Base-by-base conservation (phyloP, 30 jellyfish, hydroid and myxozoan species). In the Pseudorhiza aurosa region DNA sequence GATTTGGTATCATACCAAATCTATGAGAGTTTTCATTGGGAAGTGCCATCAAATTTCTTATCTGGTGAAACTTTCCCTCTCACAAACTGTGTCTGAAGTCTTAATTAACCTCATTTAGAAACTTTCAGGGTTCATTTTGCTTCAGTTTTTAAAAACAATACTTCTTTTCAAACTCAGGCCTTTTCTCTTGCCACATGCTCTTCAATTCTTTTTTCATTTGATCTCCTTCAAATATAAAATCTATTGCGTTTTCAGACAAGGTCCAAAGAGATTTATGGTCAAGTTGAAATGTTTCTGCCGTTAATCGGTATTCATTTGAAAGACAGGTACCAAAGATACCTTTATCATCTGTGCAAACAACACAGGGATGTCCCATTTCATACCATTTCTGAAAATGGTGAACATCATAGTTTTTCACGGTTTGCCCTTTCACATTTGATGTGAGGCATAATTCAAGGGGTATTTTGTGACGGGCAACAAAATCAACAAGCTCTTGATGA, bases 271-370 rank as follows among this genome's bases (percentile, higher is more conserved):
- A 71, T 22, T 73, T 37, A 12, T 18, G 12, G 27, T 67, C 69
- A 2, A 73, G 74, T 35, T 63, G 59, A 19, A 85, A 85, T 4
- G 64, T 7, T 42, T 72, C 45, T 21, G 78, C 85, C 12, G 88
- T 90, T 24, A 72, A 26, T 24, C 33, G 64, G 68, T 85, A 85
- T 45, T 85, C 96, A 10, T 63, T 42, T 40, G 96, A 58, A 32
- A 87, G 81, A 39, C 71, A 69, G 18, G 85, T 80, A 28, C 57
- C 45, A 51, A 72, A 88, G 7, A 72, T 65, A 68, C 97, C 97
- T 60, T 88, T 80, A 43, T 88, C 97, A 62, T 88, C 97, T 0
- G 97, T 88, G 70, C 97, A 88, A 30, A 88, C 58, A 4, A 59
- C 32, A 28, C 87, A 44, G 5, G 97, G 95, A 64, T 69, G 90